Conservation (phyloP, 2,888 invertebrate species). For the Exephanes ischioxanthus region DNA sequence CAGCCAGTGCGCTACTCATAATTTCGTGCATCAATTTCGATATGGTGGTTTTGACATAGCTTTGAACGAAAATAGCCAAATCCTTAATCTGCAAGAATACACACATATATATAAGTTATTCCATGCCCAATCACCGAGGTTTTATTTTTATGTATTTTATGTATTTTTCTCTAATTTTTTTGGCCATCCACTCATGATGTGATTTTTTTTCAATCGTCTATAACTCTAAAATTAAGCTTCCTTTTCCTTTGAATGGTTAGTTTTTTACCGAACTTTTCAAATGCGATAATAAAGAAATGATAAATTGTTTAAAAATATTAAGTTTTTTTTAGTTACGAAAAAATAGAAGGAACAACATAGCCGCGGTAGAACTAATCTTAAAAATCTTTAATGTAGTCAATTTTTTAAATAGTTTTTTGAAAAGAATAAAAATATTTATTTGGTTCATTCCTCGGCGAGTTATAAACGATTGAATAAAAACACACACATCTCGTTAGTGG, state of each 20-base stretch:
- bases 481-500: constrained; percentile 23
- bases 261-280: not conserved
- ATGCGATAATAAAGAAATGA: too few species aligned
- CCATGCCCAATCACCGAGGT: constrained; percentile 24
- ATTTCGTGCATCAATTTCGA: constrained; percentile 55
- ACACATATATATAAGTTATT: constrained; percentile 5
- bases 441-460: constrained; percentile 17
- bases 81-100: constrained; percentile 45
- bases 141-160: constrained; percentile 40
- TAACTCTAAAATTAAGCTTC: constrained; percentile 38
- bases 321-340: constrained; percentile 21
- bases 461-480: constrained; percentile 36
- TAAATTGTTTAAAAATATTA: constrained; percentile 14
- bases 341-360: constrained; percentile 30
- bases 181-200: constrained; percentile 28
- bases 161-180: constrained; percentile 19
- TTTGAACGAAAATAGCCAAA: constrained; percentile 58
- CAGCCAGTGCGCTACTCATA: not conserved
- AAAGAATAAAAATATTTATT: constrained; percentile 31
- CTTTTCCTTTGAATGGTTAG: constrained; percentile 29
- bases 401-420: constrained; percentile 4
- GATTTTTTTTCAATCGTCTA: constrained; percentile 31
- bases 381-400: constrained; percentile 26
- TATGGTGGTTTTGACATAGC: constrained; percentile 45
- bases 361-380: constrained; percentile 28